Base-by-base conservation (phyloP, 2,888 invertebrate species). In the Morpho achilles region DNA sequence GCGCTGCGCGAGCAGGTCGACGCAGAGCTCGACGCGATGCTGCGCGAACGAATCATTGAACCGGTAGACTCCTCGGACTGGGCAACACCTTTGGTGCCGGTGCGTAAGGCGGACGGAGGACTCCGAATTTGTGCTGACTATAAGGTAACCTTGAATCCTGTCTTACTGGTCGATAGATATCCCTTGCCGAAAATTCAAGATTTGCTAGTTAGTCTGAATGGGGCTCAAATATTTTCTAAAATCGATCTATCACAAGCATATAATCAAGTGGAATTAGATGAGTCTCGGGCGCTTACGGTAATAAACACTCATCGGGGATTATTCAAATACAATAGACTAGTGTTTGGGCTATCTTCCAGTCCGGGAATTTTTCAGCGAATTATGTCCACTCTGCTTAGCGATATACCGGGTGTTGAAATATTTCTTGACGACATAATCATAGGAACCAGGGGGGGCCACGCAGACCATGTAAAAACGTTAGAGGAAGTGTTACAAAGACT, bases 81-180 rank as follows among this genome's bases (percentile, higher is more conserved):
- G 40, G 50, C 41, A 0, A 50, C 50, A 0, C 40, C 50, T 9
- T n/a, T 10, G 10, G 16, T 40, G 5, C 40, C 41, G n/a, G 10
- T 50, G 16, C 10, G 10, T 45, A 45, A 45, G 45, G 10, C 45
- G 10, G 49, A 50, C 10, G 48, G 48, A 1, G 23, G 23, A 23
- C 40, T 51, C 3, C 41, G 57, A 4, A 47, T 57, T 47, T 70
- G 70, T 59, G 71, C 58, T 32, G 58, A 58, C 16, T 57, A 47
- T 48, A 57, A 57, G 16, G 10, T 8, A 5, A 52, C 51, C 0
- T 8, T 57, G 6, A 57, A 52, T 9, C 51, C 52, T 5, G 47
- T 47, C 42, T 56, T 56, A 40, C 10, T 50, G 39, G 50, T 56
- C 9, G 45, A 56, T 45, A 23, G 44, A n/a, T 56, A 50, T 39